Conservation (phyloP, 1,140 invertebrate species). For the Drosophila oshimai region DNA sequence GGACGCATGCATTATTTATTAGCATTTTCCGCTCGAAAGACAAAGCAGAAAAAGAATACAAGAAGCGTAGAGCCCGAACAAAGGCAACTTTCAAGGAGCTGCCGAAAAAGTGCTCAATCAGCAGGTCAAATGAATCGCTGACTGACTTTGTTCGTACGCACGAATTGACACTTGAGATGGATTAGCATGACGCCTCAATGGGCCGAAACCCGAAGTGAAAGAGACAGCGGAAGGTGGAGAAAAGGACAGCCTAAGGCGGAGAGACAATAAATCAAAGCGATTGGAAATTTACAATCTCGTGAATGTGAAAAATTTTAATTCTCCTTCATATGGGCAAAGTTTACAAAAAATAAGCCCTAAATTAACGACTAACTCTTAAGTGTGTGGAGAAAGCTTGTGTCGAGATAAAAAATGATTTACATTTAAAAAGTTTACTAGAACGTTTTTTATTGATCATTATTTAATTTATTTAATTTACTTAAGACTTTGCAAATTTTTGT, state of each 20-base stretch:
- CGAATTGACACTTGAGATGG: constrained; percentile 79
- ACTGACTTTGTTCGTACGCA: constrained; percentile 64
- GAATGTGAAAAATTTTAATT: constrained; percentile 20
- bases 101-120: constrained; percentile 69
- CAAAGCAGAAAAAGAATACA: constrained; percentile 25
- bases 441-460: too few relatives aligned
- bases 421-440: too few relatives aligned
- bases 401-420: not conserved
- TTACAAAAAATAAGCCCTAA: not conserved
- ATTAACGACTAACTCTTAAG: not conserved
- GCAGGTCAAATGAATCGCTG: constrained; percentile 66
- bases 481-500: too few relatives aligned
- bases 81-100: constrained; percentile 21
- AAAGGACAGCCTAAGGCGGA: not conserved
- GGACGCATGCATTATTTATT: constrained; percentile 78
- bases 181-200: constrained; percentile 62
- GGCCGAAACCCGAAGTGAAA: not conserved
- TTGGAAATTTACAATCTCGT: constrained; percentile 31
- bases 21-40: constrained; percentile 60
- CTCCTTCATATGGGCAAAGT: not conserved
- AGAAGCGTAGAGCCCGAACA: constrained; percentile 6
- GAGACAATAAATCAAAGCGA: constrained; percentile 33
- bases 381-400: not conserved
- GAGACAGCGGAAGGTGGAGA: not conserved
- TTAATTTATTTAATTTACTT: too few relatives aligned